Conservation (phyloP, 2,113 vertebrate species). For the Todiramphus chloris region DNA sequence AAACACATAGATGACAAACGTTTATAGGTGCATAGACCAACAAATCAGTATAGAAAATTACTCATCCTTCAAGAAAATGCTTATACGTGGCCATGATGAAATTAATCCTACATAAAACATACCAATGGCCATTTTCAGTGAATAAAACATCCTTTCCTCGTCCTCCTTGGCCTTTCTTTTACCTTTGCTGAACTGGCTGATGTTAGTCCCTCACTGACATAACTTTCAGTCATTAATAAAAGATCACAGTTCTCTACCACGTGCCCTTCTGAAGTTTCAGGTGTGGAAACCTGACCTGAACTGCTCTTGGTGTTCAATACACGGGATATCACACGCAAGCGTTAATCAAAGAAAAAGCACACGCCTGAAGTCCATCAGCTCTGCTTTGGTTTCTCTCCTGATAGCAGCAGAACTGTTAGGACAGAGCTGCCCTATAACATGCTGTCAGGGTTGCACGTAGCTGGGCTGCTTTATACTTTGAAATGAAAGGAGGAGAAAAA, state of each 20-base stretch:
- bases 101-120: background rate
- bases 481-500: background rate
- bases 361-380: rapidly evolving
- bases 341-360: background rate
- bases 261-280: background rate
- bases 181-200: background rate
- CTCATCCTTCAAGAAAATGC: background rate
- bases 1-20: background rate
- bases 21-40: background rate
- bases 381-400: background rate
- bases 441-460: rapidly evolving
- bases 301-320: background rate
- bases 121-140: background rate
- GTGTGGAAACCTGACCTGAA: background rate
- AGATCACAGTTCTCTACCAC: background rate
- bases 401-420: background rate
- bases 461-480: background rate
- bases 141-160: background rate
- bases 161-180: background rate
- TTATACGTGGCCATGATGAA: background rate
- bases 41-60: background rate
- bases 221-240: background rate
- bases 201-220: background rate
- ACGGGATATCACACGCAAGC: rapidly evolving
- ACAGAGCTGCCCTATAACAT: rapidly evolving